Conservation (phyloP, 2,888 invertebrate species). For the Pimpla rufipes region DNA sequence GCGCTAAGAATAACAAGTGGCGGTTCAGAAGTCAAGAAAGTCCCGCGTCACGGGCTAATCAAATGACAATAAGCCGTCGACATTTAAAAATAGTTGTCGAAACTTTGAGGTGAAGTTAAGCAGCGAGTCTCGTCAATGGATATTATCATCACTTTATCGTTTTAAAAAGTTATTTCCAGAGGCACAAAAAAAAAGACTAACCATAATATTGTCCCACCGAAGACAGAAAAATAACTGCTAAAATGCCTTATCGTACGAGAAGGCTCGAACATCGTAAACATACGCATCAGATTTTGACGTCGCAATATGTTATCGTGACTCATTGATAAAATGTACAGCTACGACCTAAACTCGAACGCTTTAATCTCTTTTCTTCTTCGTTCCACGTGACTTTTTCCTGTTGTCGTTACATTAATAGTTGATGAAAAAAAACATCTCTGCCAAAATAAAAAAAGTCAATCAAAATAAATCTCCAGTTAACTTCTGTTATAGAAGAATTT, state of each 20-base stretch:
- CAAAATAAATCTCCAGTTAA: too few species aligned
- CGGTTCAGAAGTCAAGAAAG: background rate
- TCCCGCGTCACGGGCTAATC: background rate
- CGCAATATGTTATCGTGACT: background rate
- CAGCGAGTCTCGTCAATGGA: background rate
- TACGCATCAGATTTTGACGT: background rate
- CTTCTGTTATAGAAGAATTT: too few species aligned
- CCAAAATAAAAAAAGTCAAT: too few species aligned
- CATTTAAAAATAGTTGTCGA: slow-evolving; percentile 3
- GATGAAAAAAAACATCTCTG: too few species aligned
- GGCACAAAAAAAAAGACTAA: background rate
- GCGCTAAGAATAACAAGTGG: background rate
- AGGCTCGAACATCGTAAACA: background rate
- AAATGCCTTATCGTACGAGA: background rate
- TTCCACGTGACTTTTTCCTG: background rate
- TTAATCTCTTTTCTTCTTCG: background rate
- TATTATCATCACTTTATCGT: too few species aligned
- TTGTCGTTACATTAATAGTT: background rate
- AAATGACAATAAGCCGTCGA: background rate
- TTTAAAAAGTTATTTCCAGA: background rate
- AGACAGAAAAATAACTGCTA: background rate
- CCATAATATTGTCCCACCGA: background rate
- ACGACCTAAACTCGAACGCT: background rate
- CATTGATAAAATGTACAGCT: background rate
- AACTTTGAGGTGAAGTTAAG: background rate